Evolutionary conservation across 2,888 invertebrate genomes (phyloP), one percentile per base, ranked within the genome.

Genomic region (Folsomia candida): DNA sequence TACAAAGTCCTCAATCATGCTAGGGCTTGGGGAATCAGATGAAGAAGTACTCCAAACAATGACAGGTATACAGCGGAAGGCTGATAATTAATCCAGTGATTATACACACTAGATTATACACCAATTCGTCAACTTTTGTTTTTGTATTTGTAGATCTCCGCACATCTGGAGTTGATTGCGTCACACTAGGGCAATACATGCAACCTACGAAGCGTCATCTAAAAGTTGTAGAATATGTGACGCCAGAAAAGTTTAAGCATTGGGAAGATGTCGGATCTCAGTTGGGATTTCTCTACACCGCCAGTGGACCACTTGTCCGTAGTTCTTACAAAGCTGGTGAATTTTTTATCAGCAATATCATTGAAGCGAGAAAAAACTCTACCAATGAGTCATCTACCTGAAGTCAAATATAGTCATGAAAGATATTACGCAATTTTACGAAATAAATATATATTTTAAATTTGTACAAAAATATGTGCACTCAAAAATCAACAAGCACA

Each of bases 131-230:
- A n/a, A 26, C 51, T n/a, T 29, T 24, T 68, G 9, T 25, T 54
- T 54, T 18, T n/a, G 6, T 57, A 26, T 62, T 79, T 81, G 1
- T 83, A 89, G 97, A 97, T 85, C 85, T 97, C 61, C 88, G 91
- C 69, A 84, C 85, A 27, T 89, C 86, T 0, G 92, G 90, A 47
- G 98, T 99, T 0, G 98, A 98, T 84, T 97, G 97, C 82, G 84
- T 99, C 0, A 99, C 99, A 0, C 85, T 99, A 3, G 99, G 99
- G 0, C 99, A 99, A 82, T 99, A 99, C 84, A 99, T 99, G 97
- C 99, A 99, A 83, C 99, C 99, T 0, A 99, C 98, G 0, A 97
- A 95, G 82, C 87, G 91, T 9, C 99, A 99, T 83, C 86, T 99
- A 27, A 94, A 93, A 85, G 87, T 97, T 0, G 89, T 90, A 58